A percentile compares a stretch with the other conserved stretches of the same genome.
phyloP scores from a whole-genome alignment of 1,140 invertebrate genomes.

The Pogonus chalceus region DNA sequence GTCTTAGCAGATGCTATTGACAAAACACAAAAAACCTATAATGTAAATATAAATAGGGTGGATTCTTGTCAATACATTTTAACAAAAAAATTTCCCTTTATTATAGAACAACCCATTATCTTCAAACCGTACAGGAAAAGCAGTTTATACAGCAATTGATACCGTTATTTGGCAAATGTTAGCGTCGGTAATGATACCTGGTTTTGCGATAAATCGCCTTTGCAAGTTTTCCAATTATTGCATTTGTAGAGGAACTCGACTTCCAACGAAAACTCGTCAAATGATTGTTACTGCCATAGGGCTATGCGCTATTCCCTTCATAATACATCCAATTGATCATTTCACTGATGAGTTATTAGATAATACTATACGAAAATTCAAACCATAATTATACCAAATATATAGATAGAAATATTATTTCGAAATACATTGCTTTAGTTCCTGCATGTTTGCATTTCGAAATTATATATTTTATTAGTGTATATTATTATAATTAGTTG shows the following conservation, averaged over 20 bases:
- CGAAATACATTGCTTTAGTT: too few relatives aligned
- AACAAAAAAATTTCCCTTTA: too few relatives aligned
- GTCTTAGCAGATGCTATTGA: constrained; percentile 78
- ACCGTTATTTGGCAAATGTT: constrained; percentile 87
- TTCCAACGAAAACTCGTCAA: constrained; percentile 44
- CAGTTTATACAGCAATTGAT: constrained; percentile 60
- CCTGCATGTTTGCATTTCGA: too few relatives aligned
- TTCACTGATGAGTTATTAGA: constrained; percentile 75
- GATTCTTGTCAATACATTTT: too few relatives aligned
- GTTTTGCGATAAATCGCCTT: constrained; percentile 82
- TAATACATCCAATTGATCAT: constrained; percentile 83
- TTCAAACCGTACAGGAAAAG: constrained; percentile 33
- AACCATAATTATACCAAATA: constrained; percentile 12
- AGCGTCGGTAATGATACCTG: constrained; percentile 85
- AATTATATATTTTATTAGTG: too few relatives aligned
- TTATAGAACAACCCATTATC: neutral
- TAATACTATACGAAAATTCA: constrained; percentile 37
- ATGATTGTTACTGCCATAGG: constrained; percentile 70
- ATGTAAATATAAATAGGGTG: too few relatives aligned
- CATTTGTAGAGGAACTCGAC: constrained; percentile 40
- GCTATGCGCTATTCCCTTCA: constrained; percentile 77
- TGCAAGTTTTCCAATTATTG: constrained; percentile 51
- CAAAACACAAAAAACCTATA: constrained; percentile 60
- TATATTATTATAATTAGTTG: too few relatives aligned
- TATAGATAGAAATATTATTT: too few relatives aligned